phyloP scores from a whole-genome alignment of 2,113 vertebrate genomes.

The Ochotona curzoniae region DNA sequence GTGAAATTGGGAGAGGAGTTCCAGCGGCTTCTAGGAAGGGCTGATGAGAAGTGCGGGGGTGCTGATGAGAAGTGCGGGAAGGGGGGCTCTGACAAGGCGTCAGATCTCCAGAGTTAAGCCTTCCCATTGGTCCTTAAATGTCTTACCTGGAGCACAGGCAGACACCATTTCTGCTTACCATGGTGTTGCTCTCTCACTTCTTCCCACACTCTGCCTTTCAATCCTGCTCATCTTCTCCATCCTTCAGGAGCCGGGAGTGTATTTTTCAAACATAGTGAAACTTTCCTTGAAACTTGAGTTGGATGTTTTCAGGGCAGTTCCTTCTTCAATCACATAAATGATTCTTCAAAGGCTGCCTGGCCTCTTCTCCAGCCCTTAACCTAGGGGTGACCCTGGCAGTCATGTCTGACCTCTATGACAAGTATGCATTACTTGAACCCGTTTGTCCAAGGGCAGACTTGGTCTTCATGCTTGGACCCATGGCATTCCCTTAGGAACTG shows the following conservation, averaged over 20 bases:
- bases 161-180: neutral
- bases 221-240: neutral
- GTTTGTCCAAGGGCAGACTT: neutral
- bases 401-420: neutral
- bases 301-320: neutral
- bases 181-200: neutral
- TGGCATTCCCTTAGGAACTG: neutral
- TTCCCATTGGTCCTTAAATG: neutral
- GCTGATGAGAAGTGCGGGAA: neutral
- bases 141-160: neutral
- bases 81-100: neutral
- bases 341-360: neutral
- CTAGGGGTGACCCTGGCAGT: neutral
- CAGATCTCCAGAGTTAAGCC: neutral
- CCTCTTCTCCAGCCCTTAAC: neutral
- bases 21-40: neutral
- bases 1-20: neutral
- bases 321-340: neutral
- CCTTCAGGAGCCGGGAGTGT: neutral
- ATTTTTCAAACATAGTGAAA: neutral
- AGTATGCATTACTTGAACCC: neutral
- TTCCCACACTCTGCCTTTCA: neutral
- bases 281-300: constrained; percentile 42
- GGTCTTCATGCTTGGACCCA: neutral
- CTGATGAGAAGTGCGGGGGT: neutral